Evolutionary conservation across 35 echinoderm and acorn worm species (phyloP).

Genomic region (Ptychodera flava): DNA sequence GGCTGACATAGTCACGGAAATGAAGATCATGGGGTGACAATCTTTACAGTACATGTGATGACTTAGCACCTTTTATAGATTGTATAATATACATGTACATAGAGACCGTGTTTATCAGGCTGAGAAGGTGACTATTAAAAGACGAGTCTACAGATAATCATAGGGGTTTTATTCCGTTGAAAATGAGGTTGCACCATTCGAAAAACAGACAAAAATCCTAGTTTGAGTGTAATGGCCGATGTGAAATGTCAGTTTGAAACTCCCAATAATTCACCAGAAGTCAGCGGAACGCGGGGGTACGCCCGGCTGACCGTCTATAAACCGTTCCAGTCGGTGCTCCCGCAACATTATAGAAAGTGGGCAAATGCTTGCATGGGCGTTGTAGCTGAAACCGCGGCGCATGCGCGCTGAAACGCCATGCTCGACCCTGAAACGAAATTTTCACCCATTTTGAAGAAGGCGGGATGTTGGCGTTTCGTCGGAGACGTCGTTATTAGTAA

Average conservation of each 20-base stretch:
- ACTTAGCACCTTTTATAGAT: not conserved
- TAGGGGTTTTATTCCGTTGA: too few species aligned
- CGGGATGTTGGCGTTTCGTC: not conserved
- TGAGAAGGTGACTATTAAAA: too few species aligned
- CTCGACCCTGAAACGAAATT: not conserved
- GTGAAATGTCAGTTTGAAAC: too few species aligned
- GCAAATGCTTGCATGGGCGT: not conserved
- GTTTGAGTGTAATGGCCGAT: too few species aligned
- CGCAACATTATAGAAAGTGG: too few species aligned
- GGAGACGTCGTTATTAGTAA: not conserved
- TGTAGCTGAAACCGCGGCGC: not conserved
- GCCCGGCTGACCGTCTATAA: not conserved
- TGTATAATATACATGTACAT: not conserved
- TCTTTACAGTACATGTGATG: not conserved
- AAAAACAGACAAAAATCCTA: too few species aligned
- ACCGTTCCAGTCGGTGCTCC: not conserved
- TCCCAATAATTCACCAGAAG: not conserved
- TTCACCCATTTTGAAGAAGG: not conserved
- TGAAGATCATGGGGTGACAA: too few species aligned
- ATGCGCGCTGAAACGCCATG: not conserved
- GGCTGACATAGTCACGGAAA: too few species aligned
- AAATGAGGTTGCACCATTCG: too few species aligned
- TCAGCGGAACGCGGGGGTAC: too few species aligned
- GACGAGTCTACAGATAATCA: too few species aligned
- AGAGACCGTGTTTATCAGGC: not conserved